Base-by-base conservation (phyloP, 2,797 vertebrate genomes). In the Sebastolobus altivelis region DNA sequence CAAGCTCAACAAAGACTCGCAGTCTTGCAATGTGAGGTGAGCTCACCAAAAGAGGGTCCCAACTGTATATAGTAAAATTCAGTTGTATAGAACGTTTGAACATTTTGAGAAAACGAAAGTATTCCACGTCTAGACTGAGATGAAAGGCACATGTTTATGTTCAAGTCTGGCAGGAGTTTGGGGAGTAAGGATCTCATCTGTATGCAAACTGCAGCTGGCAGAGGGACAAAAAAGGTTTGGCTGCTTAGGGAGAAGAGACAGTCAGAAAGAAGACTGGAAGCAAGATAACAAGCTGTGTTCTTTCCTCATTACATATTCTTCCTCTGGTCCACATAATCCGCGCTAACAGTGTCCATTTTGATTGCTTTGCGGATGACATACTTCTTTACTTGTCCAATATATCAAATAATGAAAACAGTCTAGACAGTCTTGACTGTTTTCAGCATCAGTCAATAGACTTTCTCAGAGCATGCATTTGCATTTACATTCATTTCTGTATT, bases 1-100 rank as follows among this genome's bases (percentile, higher is more conserved):
- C 82, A 98, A 98, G 89, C 95, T 91, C 81, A 96, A 91, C 65
- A 96, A 96, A 88, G 97, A 97, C 82, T 88, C 94, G 0, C 93
- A 96, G n/a, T 99, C 97, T 77, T 98, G 97, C 94, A 98, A 94
- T 0, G 96, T 99, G 94, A 99, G 98, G 98, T 99, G 81, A 78
- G 91, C 55, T 27, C 6, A 67, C 40, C 31, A 46, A n/a, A 61
- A 4, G 22, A 59, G 6, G 31, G 8, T 40, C 20, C 9, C 31
- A 37, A 20, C 3, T 2, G 5, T 13, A 8, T 4, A 46, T 8
- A 8, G 13, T 46, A 4, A 40, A 55, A 65, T 27, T 22, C 8
- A 49, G 18, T 52, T 52, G 18, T 52, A 74, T 2, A 18, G 6
- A 61, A n/a, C 38, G 25, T 59, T 43, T 67, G 5, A 75, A 65